Evolutionary conservation across 2,888 invertebrate genomes (phyloP), one percentile per base, ranked within the genome.

Genomic region (Morpho achilles): DNA sequence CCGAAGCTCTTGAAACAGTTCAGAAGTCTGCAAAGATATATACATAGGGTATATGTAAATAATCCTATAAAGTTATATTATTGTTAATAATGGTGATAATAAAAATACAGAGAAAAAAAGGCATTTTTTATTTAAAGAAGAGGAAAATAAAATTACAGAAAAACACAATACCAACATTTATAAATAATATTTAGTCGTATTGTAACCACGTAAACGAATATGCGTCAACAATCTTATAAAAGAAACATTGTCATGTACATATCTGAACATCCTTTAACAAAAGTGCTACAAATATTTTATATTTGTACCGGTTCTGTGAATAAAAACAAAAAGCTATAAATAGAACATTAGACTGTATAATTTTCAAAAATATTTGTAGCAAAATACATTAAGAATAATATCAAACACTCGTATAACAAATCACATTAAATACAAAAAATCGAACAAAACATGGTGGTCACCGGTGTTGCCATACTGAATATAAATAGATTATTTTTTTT

Each of bases 131-230:
- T 69, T 73, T 77, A 57, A 55, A 53, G 80, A 81, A 80, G 74
- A 69, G 71, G 70, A 77, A 78, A 81, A 82, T 82, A 80, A 79
- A 79, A 79, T 79, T 84, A 86, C 81, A 82, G 74, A 77, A 76
- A 16, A 86, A 86, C 81, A 86, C 81, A 82, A 79, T 77, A 77
- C 81, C 82, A 87, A 88, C 86, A 85, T 86, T 84, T 84, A 86
- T 84, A 86, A 79, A 85, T 77, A 80, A 67, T 65, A 67, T 67
- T 59, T 64, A 46, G 58, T 71, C 50, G 58, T 70, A 68, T 64
- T 79, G 77, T 76, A 83, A 80, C 79, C 82, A 81, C 51, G 53
- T 59, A 80, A 81, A 73, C 61, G 72, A 61, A 76, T 80, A 84
- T 79, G 79, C 79, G 76, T 79, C 77, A 86, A 84, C 81, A 84